Conservation (phyloP, 2,113 vertebrate genomes). For the Terrapene triunguis region DNA sequence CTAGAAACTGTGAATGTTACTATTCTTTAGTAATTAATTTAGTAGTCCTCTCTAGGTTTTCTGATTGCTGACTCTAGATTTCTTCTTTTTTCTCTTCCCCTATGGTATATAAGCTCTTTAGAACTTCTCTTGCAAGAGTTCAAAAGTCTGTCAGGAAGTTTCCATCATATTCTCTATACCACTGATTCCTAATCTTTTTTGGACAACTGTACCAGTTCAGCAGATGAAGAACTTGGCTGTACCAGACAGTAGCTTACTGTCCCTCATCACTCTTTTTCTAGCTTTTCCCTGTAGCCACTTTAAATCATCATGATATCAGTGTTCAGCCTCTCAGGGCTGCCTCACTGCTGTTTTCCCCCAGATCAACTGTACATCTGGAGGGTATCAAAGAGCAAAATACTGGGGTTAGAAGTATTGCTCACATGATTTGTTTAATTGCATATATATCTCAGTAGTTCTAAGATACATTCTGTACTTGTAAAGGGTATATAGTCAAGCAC, state of each 20-base stretch:
- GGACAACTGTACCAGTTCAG: neutral
- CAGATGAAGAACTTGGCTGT: rapidly evolving
- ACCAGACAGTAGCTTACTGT: rapidly evolving
- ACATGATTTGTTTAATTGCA: neutral
- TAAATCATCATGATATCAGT: neutral
- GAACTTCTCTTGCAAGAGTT: neutral
- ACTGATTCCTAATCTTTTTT: neutral
- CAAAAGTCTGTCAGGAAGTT: neutral
- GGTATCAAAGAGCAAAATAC: neutral
- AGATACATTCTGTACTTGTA: neutral
- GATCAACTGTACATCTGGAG: neutral
- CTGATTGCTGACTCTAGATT: neutral
- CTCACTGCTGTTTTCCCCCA: neutral
- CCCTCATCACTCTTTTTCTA: neutral
- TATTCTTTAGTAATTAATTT: neutral
- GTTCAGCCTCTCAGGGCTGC: neutral
- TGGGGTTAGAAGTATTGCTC: neutral
- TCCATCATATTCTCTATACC: neutral
- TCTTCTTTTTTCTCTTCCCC: neutral
- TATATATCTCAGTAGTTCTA: neutral
- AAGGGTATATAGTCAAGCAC: neutral
- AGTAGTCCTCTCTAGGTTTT: neutral
- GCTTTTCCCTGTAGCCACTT: neutral
- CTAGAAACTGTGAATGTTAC: neutral
- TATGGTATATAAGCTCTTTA: neutral